A percentile compares a stretch with the other conserved stretches of the same genome.
These are phyloP conservation scores for Nerophis lumbriciformis DNA, from an alignment of 2,113 vertebrate species.

Conservation along the genomic window DNA sequence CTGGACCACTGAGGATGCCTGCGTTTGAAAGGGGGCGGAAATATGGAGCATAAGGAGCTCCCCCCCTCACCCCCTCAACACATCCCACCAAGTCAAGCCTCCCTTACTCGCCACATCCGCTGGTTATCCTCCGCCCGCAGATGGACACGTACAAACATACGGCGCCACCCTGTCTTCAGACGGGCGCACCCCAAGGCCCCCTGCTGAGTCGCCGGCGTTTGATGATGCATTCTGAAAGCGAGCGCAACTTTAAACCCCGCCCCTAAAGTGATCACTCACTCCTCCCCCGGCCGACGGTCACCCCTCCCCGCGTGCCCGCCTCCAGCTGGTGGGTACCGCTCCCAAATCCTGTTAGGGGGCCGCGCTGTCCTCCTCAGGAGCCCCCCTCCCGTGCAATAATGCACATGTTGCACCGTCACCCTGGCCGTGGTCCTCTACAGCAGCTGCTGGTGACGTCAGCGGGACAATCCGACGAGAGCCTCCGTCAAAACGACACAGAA, in stretches of 20 bases:
- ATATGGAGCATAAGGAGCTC: slow-evolving; percentile 52
- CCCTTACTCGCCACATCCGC: slow-evolving; percentile 29
- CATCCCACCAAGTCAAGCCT: not conserved
- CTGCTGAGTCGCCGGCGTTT: slow-evolving; percentile 61
- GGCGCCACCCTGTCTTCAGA: slow-evolving; percentile 50
- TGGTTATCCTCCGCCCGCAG: slow-evolving; percentile 43
- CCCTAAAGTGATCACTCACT: slow-evolving; percentile 23
- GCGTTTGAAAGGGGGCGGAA: slow-evolving; percentile 53
- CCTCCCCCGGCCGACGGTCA: not conserved
- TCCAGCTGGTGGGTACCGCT: slow-evolving; percentile 60
- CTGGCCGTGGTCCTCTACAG: slow-evolving; percentile 23
- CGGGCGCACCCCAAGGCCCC: slow-evolving; percentile 60
- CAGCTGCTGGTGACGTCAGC: slow-evolving; percentile 33
- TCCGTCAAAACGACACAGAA: slow-evolving; percentile 19
- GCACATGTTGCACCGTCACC: slow-evolving; percentile 49
- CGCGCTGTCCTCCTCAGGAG: slow-evolving; percentile 49
- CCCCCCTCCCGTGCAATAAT: slow-evolving; percentile 53
- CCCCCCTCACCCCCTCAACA: too few relatives aligned
- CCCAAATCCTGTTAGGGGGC: slow-evolving; percentile 61
- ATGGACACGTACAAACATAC: slow-evolving; percentile 40
- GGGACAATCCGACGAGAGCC: slow-evolving; percentile 22
- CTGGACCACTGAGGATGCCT: slow-evolving; percentile 51
- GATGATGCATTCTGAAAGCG: slow-evolving; percentile 47
- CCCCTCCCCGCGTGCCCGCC: slow-evolving; percentile 36
- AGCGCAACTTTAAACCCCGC: slow-evolving; percentile 25